Base-by-base conservation (phyloP, 1,140 invertebrate species). In the Bombus confusus region DNA sequence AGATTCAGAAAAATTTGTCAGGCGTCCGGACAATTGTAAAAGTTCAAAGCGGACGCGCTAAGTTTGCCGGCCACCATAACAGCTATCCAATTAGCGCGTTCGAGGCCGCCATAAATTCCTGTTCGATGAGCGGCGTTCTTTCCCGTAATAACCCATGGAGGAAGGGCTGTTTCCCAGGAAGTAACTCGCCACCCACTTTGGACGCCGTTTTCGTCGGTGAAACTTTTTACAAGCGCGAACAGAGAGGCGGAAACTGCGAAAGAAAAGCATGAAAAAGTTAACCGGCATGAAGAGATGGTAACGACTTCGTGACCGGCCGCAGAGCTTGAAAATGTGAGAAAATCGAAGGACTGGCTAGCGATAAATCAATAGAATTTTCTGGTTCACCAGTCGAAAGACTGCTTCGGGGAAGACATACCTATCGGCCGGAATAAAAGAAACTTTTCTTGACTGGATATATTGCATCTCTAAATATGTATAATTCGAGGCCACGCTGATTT, bases 321-420 rank as follows among this genome's bases (percentile, higher is more conserved):
- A n/a, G 72, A 47, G 71, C n/a, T 73, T 80, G 66, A 68, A 86
- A 88, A 88, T 86, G 77, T 74, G 87, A 88, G 85, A 88, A 81
- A 87, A 90, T 88, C 72, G 72, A 90, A 84, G 47, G 68, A 72
- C 57, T 31, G 66, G 57, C 59, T 57, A 68, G 37, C 57, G 79
- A 89, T 88, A 90, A 88, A 90, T 88, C 87, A 79, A 83, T 77
- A 59, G 47, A 59, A 25, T 31, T 76, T 80, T n/a, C 39, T n/a
- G 43, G 28, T 64, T 87, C 47, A 52, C 18, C 68, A 43, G 31
- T 31, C 59, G 81, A 80, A 84, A 66, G 37, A 64, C 9, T 28
- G 47, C 28, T 77, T 37, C 59, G n/a, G 22, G 13, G 37, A 28
- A 62, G 74, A 41, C 82, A 43, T 47, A 31, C 47, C 25, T n/a